phyloP scores from a whole-genome alignment of 2,113 vertebrate species.

The Antigone vipio region DNA sequence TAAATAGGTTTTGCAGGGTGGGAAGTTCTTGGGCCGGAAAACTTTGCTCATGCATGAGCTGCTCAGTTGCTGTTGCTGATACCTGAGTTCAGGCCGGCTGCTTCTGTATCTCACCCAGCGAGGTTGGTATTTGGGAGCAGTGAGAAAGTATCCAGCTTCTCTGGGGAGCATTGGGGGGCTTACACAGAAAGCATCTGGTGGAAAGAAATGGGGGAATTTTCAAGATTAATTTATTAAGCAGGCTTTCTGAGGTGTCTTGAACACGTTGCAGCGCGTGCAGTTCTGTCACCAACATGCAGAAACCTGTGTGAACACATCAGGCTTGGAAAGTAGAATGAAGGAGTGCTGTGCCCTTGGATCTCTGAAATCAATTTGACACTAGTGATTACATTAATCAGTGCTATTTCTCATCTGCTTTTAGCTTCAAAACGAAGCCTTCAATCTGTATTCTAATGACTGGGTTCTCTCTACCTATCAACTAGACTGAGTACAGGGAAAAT shows the following conservation, averaged over 20 bases:
- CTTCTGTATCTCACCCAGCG: accelerated
- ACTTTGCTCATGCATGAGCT: neutral
- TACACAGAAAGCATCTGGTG: neutral
- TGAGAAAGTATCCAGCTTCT: neutral
- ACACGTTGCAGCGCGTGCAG: accelerated
- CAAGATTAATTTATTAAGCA: neutral
- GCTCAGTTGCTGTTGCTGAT: neutral
- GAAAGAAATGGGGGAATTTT: neutral
- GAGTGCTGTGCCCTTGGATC: neutral
- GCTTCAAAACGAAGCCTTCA: neutral
- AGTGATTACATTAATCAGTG: neutral
- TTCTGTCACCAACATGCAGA: neutral
- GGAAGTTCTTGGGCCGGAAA: neutral
- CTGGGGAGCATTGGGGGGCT: neutral
- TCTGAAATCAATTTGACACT: neutral
- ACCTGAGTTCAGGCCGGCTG: neutral
- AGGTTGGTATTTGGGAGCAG: neutral
- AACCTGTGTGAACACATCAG: neutral
- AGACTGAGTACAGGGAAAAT: neutral
- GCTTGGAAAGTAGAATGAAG: neutral
- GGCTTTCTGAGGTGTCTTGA: neutral
- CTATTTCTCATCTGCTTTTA: neutral
- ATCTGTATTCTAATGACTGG: neutral
- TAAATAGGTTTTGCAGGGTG: neutral
- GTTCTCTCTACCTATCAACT: neutral